Base-by-base conservation (phyloP, 2,888 invertebrate species). In the Spilarctia lutea region DNA sequence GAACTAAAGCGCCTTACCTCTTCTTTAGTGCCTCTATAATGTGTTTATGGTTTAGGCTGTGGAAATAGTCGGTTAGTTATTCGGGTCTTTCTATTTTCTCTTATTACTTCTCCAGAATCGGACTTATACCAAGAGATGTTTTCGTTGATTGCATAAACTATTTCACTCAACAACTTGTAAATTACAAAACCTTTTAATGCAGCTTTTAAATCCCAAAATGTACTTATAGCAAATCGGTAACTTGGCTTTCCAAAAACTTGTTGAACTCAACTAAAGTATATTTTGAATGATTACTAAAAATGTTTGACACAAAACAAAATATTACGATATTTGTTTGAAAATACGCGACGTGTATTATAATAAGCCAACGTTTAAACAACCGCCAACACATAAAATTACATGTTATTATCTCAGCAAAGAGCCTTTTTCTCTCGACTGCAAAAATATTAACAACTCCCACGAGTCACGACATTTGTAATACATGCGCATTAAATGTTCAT, bases 401-500 rank as follows among this genome's bases (percentile, higher is more conserved):
- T 18, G 63, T 30, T 27, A 27, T 60, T 60, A 63, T 63, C 30
- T 82, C 73, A 72, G 68, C 42, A n/a, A 75, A 24, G 20, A 27
- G 60, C 66, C 42, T 20, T 65, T 63, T 71, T 65, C 42, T 42
- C 20, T 42, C 33, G 27, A 13, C 24, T 20, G 13, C 63, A 65
- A 65, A 71, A 63, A 45, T 24, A 3, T 30, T 42, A 56, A 27
- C 35, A 70, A 42, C 60, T 39, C 39, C 56, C 60, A 63, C 33
- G 60, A 52, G 70, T 30, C 30, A 16, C 18, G 42, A 18, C 70
- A 70, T 60, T 60, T 24, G 48, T 68, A 30, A 60, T 60, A 71
- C 33, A 30, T 63, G 35, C 72, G 66, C 77, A 76, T 82, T 82
- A 77, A 76, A 76, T 27, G 82, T 79, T 76, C 67, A 74, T 74